Evolutionary conservation across 2,113 vertebrate species (phyloP), one percentile per base, ranked within the genome.

Genomic region (Chascanopsetta lugubris): DNA sequence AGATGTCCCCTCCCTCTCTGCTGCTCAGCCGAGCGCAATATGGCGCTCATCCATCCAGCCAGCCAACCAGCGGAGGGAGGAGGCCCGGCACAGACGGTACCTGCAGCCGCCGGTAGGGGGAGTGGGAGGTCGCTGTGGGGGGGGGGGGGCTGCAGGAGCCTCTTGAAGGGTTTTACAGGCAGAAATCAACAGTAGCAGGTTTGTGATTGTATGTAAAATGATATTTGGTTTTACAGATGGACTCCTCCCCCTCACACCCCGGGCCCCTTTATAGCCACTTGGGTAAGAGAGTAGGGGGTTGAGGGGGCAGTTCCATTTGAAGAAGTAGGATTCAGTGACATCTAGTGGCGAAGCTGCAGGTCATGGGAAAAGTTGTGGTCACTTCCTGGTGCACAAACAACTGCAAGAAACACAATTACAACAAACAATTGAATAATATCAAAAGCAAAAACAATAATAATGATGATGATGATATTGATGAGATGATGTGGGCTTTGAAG

Each of bases 21-120:
- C n/a, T 50, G 50, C 11, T 63, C 77, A 79, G n/a, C 21, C 77
- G 11, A 58, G 49, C 69, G 82, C 86, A 91, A 91, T 86, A 91
- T 91, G 92, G 89, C 90, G 85, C 73, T 69, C 64, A 54, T 36
- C 50, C 55, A 62, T 61, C 60, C 62, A 15, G 3, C 54, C 10
- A 8, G 18, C 40, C 32, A 34, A 34, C 32, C 32, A 4, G n/a
- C n/a, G n/a, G n/a, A n/a, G 2, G 6, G 40, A 20, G 13, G 20
- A 21, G 18, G 8, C 3, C 43, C n/a, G 42, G 42, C 12, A 12
- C 2, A 22, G 8, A 13, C 50, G 43, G 60, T 18, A 54, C 48
- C 69, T 17, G 32, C 36, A 27, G 48, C 29, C 60, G 15, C 60
- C 56, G 53, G 27, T 5, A 54, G 64, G 25, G 20, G 20, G 50